Evolutionary conservation across 2,113 vertebrate species (phyloP).

Genomic region (Nyctibius bracteatus): DNA sequence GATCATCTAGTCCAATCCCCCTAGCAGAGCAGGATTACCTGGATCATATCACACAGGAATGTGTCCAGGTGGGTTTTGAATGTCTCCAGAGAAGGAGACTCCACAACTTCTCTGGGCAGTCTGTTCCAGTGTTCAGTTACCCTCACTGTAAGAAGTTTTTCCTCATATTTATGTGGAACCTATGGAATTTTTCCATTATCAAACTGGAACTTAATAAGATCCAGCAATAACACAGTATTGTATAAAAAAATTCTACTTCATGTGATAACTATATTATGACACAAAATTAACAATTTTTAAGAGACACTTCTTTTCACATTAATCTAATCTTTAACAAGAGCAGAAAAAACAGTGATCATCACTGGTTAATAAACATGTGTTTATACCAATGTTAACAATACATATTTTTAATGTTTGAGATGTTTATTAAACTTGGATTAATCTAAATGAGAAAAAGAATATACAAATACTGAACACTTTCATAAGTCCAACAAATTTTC

Average conservation of each 20-base stretch:
- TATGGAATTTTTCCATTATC: not conserved
- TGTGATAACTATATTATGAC: not conserved
- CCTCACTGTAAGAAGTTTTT: no score
- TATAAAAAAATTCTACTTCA: not conserved
- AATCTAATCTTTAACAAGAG: not conserved
- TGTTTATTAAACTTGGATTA: not conserved
- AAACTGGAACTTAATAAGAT: not conserved
- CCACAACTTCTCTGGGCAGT: no score
- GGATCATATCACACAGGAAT: no score
- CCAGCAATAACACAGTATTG: not conserved
- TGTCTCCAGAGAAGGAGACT: no score
- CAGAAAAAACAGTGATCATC: accelerated
- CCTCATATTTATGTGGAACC: no score
- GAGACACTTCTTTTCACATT: not conserved
- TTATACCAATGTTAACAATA: not conserved
- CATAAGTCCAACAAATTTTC: not conserved
- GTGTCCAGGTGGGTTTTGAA: no score
- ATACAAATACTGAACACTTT: not conserved
- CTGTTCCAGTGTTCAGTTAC: no score
- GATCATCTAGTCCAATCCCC: no score
- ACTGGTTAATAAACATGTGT: not conserved
- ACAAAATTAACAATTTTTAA: not conserved
- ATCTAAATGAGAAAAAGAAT: not conserved
- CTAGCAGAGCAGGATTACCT: no score
- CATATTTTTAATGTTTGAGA: not conserved